Base-by-base conservation (phyloP, 2,888 invertebrate genomes). In the Melieria picta region DNA sequence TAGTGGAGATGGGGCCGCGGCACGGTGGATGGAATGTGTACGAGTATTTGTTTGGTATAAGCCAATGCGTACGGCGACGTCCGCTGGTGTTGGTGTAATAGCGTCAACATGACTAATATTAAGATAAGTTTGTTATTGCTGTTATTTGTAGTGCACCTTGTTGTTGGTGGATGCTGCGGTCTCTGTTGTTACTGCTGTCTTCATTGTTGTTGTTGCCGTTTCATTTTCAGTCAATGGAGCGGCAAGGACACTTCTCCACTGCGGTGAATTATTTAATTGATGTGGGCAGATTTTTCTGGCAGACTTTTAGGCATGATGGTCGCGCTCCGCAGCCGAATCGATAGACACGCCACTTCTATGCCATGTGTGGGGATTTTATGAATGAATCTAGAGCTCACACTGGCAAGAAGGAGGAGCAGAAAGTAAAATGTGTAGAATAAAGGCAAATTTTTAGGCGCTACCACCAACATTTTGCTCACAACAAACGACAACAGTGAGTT, bases 151-250 rank as follows among this genome's bases (percentile, higher is more conserved):
- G 30, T 11, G 5, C 30, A 30, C 3, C 30, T 30, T 30, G 30
- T 30, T 52, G 6, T n/a, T 75, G 69, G 65, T 72, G 48, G 66
- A 64, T 67, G 65, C 67, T 67, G 64, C 71, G 58, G 13, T 61
- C 46, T 57, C 43, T 70, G 10, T 64, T 65, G 42, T 4, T 46
- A 58, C 47, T 47, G 11, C 66, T 52, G 46, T 50, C 13, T 55
- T 30, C 43, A 50, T 45, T 63, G 68, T 65, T 46, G 11, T 52
- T 65, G 4, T 30, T 67, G 42, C 60, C 56, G 16, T 63, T n/a
- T 64, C 13, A 50, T 7, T 65, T 73, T 77, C 74, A 77, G 77
- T 79, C 79, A 78, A 79, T 79, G 79, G 75, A 79, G 78, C 78
- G 69, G 71, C 76, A 79, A 78, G 78, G 78, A 78, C 77, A 76